Base-by-base conservation (phyloP, 2,113 vertebrate genomes). In the Cyprichromis sp. region DNA sequence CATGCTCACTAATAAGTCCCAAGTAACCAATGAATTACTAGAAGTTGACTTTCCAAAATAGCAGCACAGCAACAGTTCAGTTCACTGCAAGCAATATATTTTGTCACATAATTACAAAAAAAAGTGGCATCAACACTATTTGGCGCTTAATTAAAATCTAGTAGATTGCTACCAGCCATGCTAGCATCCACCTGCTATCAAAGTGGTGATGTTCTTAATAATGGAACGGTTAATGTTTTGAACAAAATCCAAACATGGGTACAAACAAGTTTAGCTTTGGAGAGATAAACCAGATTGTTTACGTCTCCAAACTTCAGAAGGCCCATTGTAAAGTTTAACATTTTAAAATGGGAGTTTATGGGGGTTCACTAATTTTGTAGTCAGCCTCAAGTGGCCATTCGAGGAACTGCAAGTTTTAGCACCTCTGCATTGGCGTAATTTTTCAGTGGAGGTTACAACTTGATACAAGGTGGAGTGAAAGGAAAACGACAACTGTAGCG, bases 291-390 rank as follows among this genome's bases (percentile, higher is more conserved):
- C 36, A 71, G 66, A 24, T 8, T 42, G 38, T 71, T 42, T 31
- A 61, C 1, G 1, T 61, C 26, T 31, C 57, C 57, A 61, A 61
- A 61, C 8, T 31, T 61, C 29, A 61, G 38, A 6, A 24, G 38
- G 38, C 13, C 12, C 38, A 71, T 3, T 24, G 66, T 73, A n/a
- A 66, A 66, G 13, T 73, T 26, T 26, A 24, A 7, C 66, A 73
- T 26, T 73, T 73, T 45, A 9, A 73, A 42, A 73, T 73, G 38
- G 66, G 66, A 73, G 66, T 26, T 73, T 26, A 71, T 24, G 66
- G 38, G 8, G 38, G 13, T 42, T 24, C n/a, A 73, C 38, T 45
- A 45, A 45, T 26, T 45, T 16, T 73, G 66, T 6, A 73, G n/a
- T 24, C 38, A 73, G 38, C 13, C 38, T 73, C 66, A 73, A 45